Evolutionary conservation across 1,140 invertebrate genomes (phyloP).

Genomic region (Vanessa atalanta): DNA sequence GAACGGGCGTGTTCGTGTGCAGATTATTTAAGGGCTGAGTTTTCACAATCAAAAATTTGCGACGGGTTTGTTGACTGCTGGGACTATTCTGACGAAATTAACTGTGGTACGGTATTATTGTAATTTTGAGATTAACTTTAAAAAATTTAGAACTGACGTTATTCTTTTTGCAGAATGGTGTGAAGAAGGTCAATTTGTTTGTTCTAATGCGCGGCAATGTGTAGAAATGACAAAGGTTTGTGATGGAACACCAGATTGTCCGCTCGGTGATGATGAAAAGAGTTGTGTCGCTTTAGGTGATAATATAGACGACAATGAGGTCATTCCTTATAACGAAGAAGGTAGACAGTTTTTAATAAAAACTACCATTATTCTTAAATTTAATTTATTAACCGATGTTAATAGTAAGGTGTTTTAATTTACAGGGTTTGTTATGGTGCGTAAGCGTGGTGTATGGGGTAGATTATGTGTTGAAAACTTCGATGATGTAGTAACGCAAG

Average conservation of each 20-base stretch:
- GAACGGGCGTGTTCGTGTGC: constrained; percentile 89
- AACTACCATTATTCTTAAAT: no score
- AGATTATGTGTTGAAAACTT: constrained; percentile 88
- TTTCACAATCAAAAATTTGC: constrained; percentile 88
- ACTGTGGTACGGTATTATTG: constrained; percentile 83
- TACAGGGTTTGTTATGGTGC: constrained; percentile 86
- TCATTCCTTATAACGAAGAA: constrained; percentile 82
- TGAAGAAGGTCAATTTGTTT: constrained; percentile 86
- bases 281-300: constrained; percentile 84
- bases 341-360: constrained; percentile 60
- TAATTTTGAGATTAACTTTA: neutral
- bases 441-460: constrained; percentile 89
- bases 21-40: constrained; percentile 86
- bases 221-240: constrained; percentile 85
- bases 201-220: constrained; percentile 86
- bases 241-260: constrained; percentile 89
- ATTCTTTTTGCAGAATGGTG: constrained; percentile 85
- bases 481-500: constrained; percentile 80
- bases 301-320: constrained; percentile 77
- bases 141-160: neutral
- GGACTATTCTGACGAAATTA: constrained; percentile 90
- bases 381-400: no score
- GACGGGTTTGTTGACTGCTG: constrained; percentile 90
- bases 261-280: constrained; percentile 90
- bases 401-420: constrained; percentile 11